Conservation (phyloP, 2,888 invertebrate genomes). For the Helleia helle region DNA sequence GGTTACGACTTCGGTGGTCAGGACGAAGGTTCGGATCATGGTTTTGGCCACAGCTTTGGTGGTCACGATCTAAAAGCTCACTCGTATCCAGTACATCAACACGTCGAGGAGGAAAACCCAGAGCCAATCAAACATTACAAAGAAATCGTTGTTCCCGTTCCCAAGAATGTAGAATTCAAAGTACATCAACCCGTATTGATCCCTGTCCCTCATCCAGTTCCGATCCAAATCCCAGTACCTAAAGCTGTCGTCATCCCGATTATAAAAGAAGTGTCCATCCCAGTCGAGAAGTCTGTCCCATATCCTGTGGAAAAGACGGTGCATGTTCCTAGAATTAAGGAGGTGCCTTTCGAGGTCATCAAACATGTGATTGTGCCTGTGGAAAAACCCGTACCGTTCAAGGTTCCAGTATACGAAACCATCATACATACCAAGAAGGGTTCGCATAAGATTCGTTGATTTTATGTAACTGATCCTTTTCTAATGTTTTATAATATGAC, state of each 20-base stretch:
- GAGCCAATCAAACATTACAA: conserved; percentile 80
- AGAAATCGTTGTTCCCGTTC: conserved; percentile 77
- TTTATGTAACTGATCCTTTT: too few species aligned
- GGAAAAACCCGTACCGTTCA: conserved; percentile 79
- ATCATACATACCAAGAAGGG: conserved; percentile 80
- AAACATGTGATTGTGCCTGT: conserved; percentile 80
- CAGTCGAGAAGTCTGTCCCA: conserved; percentile 82
- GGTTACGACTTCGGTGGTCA: conserved; percentile 33
- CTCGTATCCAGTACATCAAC: conserved; percentile 75
- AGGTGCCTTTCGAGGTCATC: conserved; percentile 79
- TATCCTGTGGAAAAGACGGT: conserved; percentile 79
- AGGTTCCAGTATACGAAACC: conserved; percentile 81
- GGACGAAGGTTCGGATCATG: conserved; percentile 29
- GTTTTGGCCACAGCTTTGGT: conserved; percentile 41
- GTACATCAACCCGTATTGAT: conserved; percentile 72
- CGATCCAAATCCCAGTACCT: conserved; percentile 79
- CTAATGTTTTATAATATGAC: too few species aligned
- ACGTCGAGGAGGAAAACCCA: conserved; percentile 80
- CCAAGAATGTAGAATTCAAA: conserved; percentile 75
- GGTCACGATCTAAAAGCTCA: conserved; percentile 52
- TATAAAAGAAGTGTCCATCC: conserved; percentile 78
- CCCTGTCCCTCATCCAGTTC: conserved; percentile 77
- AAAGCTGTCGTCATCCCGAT: conserved; percentile 80
- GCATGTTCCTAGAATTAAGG: conserved; percentile 78
- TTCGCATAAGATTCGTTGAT: conserved; percentile 42